Evolutionary conservation across 2,888 invertebrate genomes (phyloP), one percentile per base, ranked within the genome.

Genomic region (Meta bourneti): DNA sequence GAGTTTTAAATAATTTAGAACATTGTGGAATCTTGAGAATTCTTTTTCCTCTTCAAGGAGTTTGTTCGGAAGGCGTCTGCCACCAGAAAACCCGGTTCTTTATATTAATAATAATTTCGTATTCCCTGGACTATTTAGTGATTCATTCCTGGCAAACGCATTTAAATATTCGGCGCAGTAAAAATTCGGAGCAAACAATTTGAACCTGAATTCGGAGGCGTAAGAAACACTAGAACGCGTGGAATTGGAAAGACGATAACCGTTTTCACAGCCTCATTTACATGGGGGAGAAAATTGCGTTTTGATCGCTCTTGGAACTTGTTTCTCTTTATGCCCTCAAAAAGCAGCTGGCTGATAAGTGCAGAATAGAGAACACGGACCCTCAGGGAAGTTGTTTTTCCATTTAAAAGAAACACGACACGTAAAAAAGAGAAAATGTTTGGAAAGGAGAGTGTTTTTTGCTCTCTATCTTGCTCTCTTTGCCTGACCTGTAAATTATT

Each of bases 131-230:
- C 83, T 83, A 20, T 83, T 83, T 83, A 72, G 19, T 16, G 74
- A 83, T 83, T 83, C 83, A 83, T 83, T 72, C 52, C 72, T 83
- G 34, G 72, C n/a, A 74, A 83, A 52, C 52, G 52, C 72, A 83
- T 83, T 83, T 83, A 83, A 83, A 83, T 83, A 72, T 83, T 11
- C 16, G 51, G 49, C 8, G 72, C 72, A 8, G 72, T 11, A 20
- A 19, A 72, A 83, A 72, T 61, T 6, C 61, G n/a, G 19, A 20
- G 48, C n/a, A 70, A 70, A 81, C 81, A 81, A 81, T 81, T 61
- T 49, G 20, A 69, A 34, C 34, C 49, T 70, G 81, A 48, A 81
- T 81, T 81, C 81, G 51, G 70, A n/a, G 49, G 72, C 48, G 8
- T 13, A 16, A 16, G 61, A 61, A 61, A 61, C 13, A 16, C 61